Evolutionary conservation across 2,113 vertebrate genomes (phyloP), one percentile per base, ranked within the genome.

Genomic region (Cygnus atratus): DNA sequence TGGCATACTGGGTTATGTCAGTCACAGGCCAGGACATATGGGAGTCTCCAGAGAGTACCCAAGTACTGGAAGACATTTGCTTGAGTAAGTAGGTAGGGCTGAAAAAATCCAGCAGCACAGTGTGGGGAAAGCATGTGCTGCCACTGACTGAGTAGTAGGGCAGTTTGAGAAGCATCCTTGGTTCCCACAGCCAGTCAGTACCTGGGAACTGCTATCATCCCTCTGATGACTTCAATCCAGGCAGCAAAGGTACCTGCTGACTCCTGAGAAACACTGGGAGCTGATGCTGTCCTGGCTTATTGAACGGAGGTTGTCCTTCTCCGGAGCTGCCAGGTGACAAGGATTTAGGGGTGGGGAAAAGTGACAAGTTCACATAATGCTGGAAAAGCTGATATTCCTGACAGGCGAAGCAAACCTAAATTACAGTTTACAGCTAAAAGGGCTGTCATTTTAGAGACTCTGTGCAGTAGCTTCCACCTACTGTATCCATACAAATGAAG

Each of bases 351-450:
- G 68, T 16, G 35, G n/a, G 19, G 50, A 63, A 80, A 81, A 88
- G 31, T 16, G 41, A 70, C 59, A 80, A 66, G 57, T 59, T 90
- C 31, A 37, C 16, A 33, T 5, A 77, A 22, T 2, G 13, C 3
- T 8, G n/a, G 63, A 86, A 92, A 9, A 77, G n/a, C 28, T 84
- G 73, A 26, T 71, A 71, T 59, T 72, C 41, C 65, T 91, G 70
- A 91, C 11, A 61, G 46, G 15, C 87, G 55, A 50, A 86, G 18
- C 54, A 83, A 85, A 66, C 24, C 84, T 84, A 46, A 92, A 75
- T 43, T 61, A 83, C 59, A 88, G 14, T 78, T 90, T 54, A 33
- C 43, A 75, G 52, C 46, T 78, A 85, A 74, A 16, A 80, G 31
- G 65, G 16, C 33, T 72, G 54, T 77, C 8, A 4, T 67, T 94